These are phyloP conservation scores for Arenaria interpres DNA, from an alignment of 2,113 vertebrate genomes.

Conservation along the genomic window DNA sequence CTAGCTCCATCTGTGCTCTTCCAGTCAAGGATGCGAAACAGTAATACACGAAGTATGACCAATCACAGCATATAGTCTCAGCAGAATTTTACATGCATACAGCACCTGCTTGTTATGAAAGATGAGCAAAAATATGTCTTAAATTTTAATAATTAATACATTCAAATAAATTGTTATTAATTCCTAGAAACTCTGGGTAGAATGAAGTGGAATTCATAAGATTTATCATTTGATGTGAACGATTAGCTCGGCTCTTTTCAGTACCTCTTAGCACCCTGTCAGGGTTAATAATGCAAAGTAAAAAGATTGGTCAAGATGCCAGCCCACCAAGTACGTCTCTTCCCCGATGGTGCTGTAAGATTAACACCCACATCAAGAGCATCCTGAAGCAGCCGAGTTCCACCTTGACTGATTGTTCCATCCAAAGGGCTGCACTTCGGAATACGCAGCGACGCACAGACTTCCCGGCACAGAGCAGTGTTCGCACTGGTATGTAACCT, in stretches of 20 bases:
- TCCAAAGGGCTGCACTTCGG: not conserved
- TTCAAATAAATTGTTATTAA: not conserved
- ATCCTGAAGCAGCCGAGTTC: not conserved
- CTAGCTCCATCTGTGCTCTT: not conserved
- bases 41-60: not conserved
- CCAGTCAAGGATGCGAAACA: not conserved
- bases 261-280: not conserved
- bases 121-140: not conserved
- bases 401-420: not conserved
- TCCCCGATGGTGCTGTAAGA: not conserved
- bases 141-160: constrained; percentile 3
- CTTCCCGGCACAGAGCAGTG: not conserved
- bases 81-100: not conserved
- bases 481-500: not conserved
- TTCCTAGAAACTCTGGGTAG: not conserved
- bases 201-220: not conserved
- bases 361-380: not conserved
- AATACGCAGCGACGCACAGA: not conserved
- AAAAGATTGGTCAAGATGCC: not conserved
- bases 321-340: not conserved
- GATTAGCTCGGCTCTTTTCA: not conserved
- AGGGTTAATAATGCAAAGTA: not conserved
- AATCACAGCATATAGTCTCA: not conserved
- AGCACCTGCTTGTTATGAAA: not conserved
- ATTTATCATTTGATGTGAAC: not conserved